Conservation (phyloP, 2,797 vertebrate genomes). For the Bovichtus diacanthus region DNA sequence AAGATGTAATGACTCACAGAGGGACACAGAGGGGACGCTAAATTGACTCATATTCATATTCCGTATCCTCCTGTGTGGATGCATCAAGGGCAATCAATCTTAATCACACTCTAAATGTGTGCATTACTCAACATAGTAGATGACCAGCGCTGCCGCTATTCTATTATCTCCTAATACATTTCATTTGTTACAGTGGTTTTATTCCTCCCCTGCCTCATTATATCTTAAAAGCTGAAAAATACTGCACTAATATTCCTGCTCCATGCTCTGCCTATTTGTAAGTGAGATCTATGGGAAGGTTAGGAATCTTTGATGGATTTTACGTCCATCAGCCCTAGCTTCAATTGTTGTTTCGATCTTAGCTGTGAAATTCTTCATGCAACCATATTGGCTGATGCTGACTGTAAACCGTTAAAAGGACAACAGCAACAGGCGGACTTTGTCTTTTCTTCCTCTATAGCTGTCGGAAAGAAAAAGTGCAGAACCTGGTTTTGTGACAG, state of each 20-base stretch:
- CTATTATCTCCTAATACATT: constrained; percentile 62
- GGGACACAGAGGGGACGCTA: constrained; percentile 51
- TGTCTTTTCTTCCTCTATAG: not conserved
- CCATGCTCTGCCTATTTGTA: constrained; percentile 16
- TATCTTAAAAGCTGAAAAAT: constrained; percentile 51
- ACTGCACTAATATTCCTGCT: constrained; percentile 8
- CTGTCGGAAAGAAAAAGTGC: constrained; percentile 15
- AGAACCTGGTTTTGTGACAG: constrained; percentile 16
- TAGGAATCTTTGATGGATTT: constrained; percentile 23
- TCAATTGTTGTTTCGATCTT: constrained; percentile 25
- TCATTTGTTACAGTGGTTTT: constrained; percentile 58
- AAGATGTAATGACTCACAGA: constrained; percentile 61
- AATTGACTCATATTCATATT: constrained; percentile 64
- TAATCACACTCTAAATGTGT: constrained; percentile 53
- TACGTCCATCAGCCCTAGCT: not conserved
- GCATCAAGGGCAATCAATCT: constrained; percentile 52
- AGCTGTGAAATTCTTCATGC: constrained; percentile 22
- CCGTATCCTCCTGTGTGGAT: constrained; percentile 31
- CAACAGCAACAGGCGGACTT: constrained; percentile 14
- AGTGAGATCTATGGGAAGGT: constrained; percentile 28
- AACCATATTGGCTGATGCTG: constrained; percentile 10
- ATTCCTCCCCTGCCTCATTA: constrained; percentile 57
- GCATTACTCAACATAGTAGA: constrained; percentile 46
- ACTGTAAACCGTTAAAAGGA: constrained; percentile 28
- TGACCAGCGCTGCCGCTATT: constrained; percentile 32